Evolutionary conservation across 2,797 vertebrate species (phyloP).

Genomic region (Lemur catta): DNA sequence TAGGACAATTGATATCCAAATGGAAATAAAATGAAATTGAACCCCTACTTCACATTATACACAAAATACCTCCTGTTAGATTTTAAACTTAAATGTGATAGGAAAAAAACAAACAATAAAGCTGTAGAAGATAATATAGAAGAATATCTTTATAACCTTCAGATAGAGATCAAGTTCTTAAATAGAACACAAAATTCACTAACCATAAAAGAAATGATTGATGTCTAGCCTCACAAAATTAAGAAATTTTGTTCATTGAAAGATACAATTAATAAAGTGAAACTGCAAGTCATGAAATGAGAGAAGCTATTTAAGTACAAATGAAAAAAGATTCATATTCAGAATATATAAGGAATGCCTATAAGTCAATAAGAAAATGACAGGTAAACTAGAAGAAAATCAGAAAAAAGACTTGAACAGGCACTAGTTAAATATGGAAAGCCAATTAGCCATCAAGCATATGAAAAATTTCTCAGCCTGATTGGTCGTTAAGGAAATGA

Average conservation of each 20-base stretch:
- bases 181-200: neutral
- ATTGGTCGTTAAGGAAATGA: neutral
- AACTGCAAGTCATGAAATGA: neutral
- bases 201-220: neutral
- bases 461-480: neutral
- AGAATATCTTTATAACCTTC: neutral
- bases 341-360: neutral
- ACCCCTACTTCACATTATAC: neutral
- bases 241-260: neutral
- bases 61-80: neutral
- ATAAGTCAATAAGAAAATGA: neutral
- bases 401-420: neutral
- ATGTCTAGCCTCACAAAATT: neutral
- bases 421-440: neutral
- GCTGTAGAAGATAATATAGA: neutral
- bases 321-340: neutral
- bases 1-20: neutral
- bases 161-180: neutral
- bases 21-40: neutral
- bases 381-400: neutral
- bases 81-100: neutral
- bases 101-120: neutral
- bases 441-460: neutral
- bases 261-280: neutral
- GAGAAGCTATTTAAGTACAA: neutral